Evolutionary conservation across 2,888 invertebrate genomes (phyloP).

Genomic region (Blastobasis adustella): DNA sequence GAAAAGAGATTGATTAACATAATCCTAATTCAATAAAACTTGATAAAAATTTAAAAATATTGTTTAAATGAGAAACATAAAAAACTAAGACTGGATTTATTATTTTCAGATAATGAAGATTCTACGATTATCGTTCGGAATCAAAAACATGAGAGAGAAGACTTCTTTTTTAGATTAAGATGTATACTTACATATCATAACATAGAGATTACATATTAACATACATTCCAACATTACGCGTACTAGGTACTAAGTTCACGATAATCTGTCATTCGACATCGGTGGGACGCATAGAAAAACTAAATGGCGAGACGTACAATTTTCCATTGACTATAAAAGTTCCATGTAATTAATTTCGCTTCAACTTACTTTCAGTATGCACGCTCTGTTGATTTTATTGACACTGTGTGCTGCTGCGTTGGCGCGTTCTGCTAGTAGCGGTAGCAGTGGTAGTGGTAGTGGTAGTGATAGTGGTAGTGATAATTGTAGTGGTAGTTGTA

Average conservation of each 20-base stretch:
- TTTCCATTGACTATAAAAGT: not conserved
- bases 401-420: not conserved
- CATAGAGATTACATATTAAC: not conserved
- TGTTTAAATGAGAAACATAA: no score
- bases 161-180: constrained; percentile 17
- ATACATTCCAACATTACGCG: not conserved
- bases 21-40: no score
- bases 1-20: not conserved
- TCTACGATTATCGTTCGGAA: constrained; percentile 33
- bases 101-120: constrained; percentile 39
- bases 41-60: no score
- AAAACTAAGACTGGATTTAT: not conserved
- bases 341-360: not conserved
- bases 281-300: not conserved
- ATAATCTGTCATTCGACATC: not conserved
- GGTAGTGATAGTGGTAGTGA: not conserved
- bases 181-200: not conserved
- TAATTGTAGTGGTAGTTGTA: not conserved
- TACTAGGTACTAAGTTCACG: not conserved
- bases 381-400: not conserved
- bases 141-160: constrained; percentile 34
- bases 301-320: not conserved
- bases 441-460: not conserved
- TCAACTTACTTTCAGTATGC: constrained; percentile 6
- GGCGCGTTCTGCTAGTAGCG: not conserved